Conservation (phyloP, 1,140 invertebrate species). For the Drosophila bifasciata region DNA sequence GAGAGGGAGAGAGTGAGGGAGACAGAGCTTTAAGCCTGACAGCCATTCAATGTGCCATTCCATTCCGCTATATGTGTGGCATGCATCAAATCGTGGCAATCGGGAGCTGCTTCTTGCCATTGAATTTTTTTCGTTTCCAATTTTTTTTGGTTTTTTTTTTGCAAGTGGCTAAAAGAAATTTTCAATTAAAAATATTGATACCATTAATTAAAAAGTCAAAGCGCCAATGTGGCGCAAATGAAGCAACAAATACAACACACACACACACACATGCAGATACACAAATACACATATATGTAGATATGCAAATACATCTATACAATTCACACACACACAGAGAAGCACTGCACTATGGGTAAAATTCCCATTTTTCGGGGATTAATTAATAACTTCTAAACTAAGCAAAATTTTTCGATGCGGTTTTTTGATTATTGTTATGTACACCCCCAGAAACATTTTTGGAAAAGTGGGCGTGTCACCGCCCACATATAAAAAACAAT, state of each 20-base stretch:
- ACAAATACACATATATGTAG: not conserved
- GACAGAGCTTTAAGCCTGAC: conserved; percentile 8
- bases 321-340: not conserved
- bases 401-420: too few relatives aligned
- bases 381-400: too few relatives aligned
- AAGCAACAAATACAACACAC: conserved; percentile 3
- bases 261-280: not conserved
- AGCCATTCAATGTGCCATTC: conserved; percentile 3
- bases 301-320: not conserved
- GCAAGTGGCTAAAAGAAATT: conserved; percentile 19
- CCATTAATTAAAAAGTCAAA: conserved; percentile 33
- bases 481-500: too few relatives aligned
- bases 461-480: too few relatives aligned
- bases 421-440: too few relatives aligned
- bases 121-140: conserved; percentile 6
- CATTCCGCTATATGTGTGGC: not conserved
- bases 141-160: too few relatives aligned
- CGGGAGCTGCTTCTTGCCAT: conserved; percentile 2
- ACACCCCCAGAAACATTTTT: too few relatives aligned
- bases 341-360: not conserved
- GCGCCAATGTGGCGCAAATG: conserved; percentile 12
- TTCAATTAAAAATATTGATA: conserved; percentile 27
- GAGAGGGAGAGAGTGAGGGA: too few relatives aligned
- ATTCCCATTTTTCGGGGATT: too few relatives aligned
- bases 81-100: not conserved